These are phyloP conservation scores for Torymus tubicola DNA, from an alignment of 2,888 invertebrate species.

Conservation along the genomic window DNA sequence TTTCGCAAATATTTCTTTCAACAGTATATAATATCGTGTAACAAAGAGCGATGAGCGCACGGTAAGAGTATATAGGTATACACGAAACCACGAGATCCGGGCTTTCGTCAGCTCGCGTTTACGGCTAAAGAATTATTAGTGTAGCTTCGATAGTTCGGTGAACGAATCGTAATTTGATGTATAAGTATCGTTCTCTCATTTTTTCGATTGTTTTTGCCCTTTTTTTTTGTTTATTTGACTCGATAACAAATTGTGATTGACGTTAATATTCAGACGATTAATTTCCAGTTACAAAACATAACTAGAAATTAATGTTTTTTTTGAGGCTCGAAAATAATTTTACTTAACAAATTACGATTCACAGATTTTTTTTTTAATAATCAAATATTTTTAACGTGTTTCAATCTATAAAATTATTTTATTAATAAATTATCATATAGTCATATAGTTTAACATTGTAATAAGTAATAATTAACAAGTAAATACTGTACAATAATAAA, in stretches of 20 bases:
- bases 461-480: constrained; percentile 39
- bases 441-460: constrained; percentile 32
- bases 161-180: constrained; percentile 33
- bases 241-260: too few species aligned
- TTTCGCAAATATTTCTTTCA: not conserved
- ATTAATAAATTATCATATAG: constrained; percentile 32
- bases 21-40: not conserved
- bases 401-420: constrained; percentile 30
- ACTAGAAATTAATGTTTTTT: too few species aligned
- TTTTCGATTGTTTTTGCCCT: too few species aligned
- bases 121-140: too few species aligned
- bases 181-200: not conserved
- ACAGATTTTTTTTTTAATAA: constrained; percentile 1
- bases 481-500: constrained; percentile 47
- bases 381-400: constrained; percentile 26
- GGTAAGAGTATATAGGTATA: not conserved
- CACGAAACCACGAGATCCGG: constrained; percentile 1
- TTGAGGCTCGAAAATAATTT: too few species aligned
- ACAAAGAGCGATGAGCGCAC: constrained; percentile 9
- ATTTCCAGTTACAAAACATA: not conserved
- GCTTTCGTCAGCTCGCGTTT: too few species aligned
- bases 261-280: not conserved
- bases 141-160: not conserved
- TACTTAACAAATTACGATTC: constrained; percentile 32
- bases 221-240: too few species aligned